Percentiles rank a stretch among this genome's conserved stretches.
Conservation (phyloP, 92 coral and sea anemone species). For the Epizoanthus scotinus region DNA sequence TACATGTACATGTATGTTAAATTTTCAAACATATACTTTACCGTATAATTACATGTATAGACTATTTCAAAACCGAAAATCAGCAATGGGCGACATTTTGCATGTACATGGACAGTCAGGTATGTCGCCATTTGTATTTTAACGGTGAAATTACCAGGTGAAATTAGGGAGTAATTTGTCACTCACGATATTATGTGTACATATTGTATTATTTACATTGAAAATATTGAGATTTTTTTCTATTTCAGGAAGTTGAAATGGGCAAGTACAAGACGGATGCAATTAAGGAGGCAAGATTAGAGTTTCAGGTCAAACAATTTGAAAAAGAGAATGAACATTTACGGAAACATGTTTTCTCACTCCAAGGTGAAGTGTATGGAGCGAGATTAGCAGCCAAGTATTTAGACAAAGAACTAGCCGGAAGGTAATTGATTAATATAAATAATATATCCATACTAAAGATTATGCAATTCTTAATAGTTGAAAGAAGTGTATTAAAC, state of each 20-base stretch:
- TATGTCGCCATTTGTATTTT: too few species aligned
- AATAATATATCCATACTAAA: neutral
- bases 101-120: too few species aligned
- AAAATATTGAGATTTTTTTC: neutral
- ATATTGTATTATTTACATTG: neutral
- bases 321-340: slow-evolving; percentile 91
- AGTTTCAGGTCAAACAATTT: slow-evolving; percentile 78
- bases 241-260: slow-evolving; percentile 82
- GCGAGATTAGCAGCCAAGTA: slow-evolving; percentile 98
- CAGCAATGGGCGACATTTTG: too few species aligned
- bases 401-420: slow-evolving; percentile 97
- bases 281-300: slow-evolving; percentile 84
- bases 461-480: neutral
- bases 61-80: too few species aligned
- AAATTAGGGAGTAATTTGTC: too few species aligned
- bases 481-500: too few species aligned
- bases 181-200: too few species aligned
- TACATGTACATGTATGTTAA: too few species aligned
- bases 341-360: slow-evolving; percentile 91
- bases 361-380: slow-evolving; percentile 99
- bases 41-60: too few species aligned
- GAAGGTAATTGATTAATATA: slow-evolving; percentile 67
- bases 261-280: slow-evolving; percentile 78
- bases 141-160: too few species aligned
- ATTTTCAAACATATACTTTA: too few species aligned